These are phyloP conservation scores for Danionella cerebrum DNA, from an alignment of 2,113 vertebrate species.

Conservation along the genomic window DNA sequence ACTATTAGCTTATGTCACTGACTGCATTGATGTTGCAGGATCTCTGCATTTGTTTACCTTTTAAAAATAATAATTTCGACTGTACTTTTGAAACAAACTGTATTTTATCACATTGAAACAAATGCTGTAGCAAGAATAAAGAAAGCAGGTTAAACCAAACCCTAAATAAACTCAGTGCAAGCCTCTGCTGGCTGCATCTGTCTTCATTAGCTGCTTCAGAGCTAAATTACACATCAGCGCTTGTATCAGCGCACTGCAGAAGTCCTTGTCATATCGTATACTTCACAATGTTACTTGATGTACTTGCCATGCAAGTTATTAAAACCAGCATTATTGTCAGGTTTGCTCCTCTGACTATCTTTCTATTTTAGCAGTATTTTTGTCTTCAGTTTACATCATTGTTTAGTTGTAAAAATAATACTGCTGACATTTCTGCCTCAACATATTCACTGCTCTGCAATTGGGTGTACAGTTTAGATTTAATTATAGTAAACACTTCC, in stretches of 20 bases:
- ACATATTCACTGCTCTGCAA: too few species aligned
- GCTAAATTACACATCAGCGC: slow-evolving; percentile 22
- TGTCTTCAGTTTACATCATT: neutral
- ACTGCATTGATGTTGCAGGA: too few species aligned
- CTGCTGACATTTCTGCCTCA: too few species aligned
- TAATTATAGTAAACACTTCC: too few species aligned
- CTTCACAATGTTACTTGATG: slow-evolving; percentile 8
- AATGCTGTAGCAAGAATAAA: too few species aligned
- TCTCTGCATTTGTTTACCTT: too few species aligned
- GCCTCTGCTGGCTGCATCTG: neutral
- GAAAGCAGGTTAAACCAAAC: neutral
- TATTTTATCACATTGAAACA: too few species aligned
- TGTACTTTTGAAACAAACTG: too few species aligned
- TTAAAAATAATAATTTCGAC: too few species aligned
- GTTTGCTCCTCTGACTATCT: neutral
- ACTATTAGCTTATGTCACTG: too few species aligned
- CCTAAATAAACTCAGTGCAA: neutral
- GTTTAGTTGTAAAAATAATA: too few species aligned
- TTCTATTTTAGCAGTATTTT: neutral
- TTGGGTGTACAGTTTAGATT: too few species aligned
- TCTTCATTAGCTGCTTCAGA: slow-evolving; percentile 23
- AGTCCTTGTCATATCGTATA: slow-evolving; percentile 13
- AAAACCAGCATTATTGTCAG: neutral
- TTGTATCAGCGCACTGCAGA: slow-evolving; percentile 31
- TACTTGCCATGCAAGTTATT: slow-evolving; percentile 10